These are phyloP conservation scores for Volucella inflata DNA, from an alignment of 2,888 invertebrate genomes.

Conservation along the genomic window DNA sequence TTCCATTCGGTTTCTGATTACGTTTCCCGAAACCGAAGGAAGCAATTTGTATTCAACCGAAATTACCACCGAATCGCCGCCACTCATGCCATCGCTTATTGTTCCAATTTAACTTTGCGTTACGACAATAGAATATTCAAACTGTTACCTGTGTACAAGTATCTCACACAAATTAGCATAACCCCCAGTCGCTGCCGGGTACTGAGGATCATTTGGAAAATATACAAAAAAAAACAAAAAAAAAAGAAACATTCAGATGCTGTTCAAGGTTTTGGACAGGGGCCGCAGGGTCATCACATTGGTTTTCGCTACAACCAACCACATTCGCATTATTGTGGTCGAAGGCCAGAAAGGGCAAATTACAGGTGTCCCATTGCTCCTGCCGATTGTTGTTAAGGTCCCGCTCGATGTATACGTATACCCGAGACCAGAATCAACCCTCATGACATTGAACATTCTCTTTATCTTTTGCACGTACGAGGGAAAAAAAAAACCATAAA, in stretches of 20 bases:
- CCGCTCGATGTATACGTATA: not conserved
- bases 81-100: slow-evolving; percentile 36
- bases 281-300: slow-evolving; percentile 62
- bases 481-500: slow-evolving; percentile 9
- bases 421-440: slow-evolving; percentile 21
- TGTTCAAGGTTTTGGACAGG: slow-evolving; percentile 32
- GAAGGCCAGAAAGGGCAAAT: slow-evolving; percentile 38
- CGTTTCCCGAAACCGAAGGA: slow-evolving; percentile 36
- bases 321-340: slow-evolving; percentile 67
- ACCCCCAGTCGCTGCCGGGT: not conserved
- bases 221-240: not conserved
- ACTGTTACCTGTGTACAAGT: slow-evolving; percentile 41
- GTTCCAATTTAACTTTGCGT: slow-evolving; percentile 64
- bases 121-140: slow-evolving; percentile 63
- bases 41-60: slow-evolving; percentile 59
- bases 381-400: slow-evolving; percentile 46
- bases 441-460: slow-evolving; percentile 45
- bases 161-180: slow-evolving; percentile 59
- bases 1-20: slow-evolving; percentile 65
- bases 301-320: slow-evolving; percentile 51
- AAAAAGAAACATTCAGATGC: slow-evolving; percentile 6
- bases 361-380: not conserved
- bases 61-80: slow-evolving; percentile 44
- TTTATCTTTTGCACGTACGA: slow-evolving; percentile 29
- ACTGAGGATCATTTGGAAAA: slow-evolving; percentile 47